Evolutionary conservation across 2,113 vertebrate genomes (phyloP).

Genomic region (Todiramphus chloris): DNA sequence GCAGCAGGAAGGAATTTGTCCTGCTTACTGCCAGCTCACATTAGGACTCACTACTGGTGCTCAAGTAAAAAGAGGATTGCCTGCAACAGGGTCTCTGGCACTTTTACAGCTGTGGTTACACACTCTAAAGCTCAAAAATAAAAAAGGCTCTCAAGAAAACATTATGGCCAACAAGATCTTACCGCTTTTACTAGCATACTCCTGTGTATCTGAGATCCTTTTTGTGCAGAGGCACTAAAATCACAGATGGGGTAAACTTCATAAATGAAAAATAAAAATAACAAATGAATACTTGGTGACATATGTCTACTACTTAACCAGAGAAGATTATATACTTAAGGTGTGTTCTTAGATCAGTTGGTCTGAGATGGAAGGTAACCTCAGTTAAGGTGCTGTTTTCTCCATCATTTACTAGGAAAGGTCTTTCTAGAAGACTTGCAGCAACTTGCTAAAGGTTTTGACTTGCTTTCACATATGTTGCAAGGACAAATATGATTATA

Average conservation of each 20-base stretch:
- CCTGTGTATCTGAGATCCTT: background rate
- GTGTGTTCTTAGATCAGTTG: background rate
- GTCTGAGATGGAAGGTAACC: background rate
- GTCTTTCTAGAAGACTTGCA: background rate
- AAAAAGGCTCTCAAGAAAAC: background rate
- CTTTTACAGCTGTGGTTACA: background rate
- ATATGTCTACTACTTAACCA: background rate
- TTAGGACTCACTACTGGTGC: background rate
- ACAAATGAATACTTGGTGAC: background rate
- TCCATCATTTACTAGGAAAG: background rate
- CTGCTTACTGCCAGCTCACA: background rate
- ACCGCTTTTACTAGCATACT: background rate
- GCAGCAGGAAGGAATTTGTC: fast-evolving
- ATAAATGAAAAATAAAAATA: background rate
- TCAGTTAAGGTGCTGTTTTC: background rate
- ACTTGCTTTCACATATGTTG: background rate
- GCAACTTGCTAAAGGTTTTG: background rate
- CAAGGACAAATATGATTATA: background rate
- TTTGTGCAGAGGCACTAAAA: background rate
- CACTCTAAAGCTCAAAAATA: background rate
- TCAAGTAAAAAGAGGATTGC: background rate
- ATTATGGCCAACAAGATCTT: background rate
- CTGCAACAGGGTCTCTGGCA: background rate
- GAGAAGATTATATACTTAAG: background rate
- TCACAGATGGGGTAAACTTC: background rate